These are phyloP conservation scores for Epirrita christyi DNA, from an alignment of 2,888 invertebrate genomes.

Conservation along the genomic window DNA sequence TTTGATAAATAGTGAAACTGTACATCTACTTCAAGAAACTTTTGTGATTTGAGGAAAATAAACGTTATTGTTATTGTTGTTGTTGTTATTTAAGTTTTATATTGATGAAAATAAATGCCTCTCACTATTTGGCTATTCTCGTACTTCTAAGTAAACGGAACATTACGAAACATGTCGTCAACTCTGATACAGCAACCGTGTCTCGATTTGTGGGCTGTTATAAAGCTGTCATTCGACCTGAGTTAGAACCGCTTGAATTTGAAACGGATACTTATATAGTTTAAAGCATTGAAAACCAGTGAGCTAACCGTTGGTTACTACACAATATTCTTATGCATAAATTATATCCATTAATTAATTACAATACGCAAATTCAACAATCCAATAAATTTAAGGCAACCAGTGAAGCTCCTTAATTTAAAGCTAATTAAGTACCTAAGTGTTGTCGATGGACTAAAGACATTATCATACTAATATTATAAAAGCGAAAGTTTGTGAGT, in stretches of 20 bases:
- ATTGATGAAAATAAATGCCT: conserved; percentile 2
- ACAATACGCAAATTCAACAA: conserved; percentile 61
- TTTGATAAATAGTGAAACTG: too few species aligned
- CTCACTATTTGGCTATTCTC: conserved; percentile 12
- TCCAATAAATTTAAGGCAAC: conserved; percentile 65
- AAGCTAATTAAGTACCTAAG: conserved; percentile 83
- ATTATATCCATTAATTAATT: conserved; percentile 51
- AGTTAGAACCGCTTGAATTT: conserved; percentile 38
- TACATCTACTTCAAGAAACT: too few species aligned
- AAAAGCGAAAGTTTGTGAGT: too few species aligned
- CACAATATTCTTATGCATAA: conserved; percentile 48
- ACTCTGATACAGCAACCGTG: conserved; percentile 27
- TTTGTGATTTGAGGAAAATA: too few species aligned
- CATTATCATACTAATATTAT: too few species aligned
- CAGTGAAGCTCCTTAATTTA: conserved; percentile 78
- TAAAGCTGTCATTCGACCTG: conserved; percentile 38
- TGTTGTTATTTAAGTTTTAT: too few species aligned
- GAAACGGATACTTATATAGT: conserved; percentile 37
- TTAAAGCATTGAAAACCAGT: conserved; percentile 36
- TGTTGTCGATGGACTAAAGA: too few species aligned
- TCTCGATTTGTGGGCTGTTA: conserved; percentile 36
- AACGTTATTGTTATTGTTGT: too few species aligned
- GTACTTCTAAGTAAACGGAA: conserved; percentile 16
- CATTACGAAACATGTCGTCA: conserved; percentile 30
- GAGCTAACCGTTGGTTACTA: conserved; percentile 35